Conservation (phyloP, 2,113 vertebrate genomes). For the Rhea americana region DNA sequence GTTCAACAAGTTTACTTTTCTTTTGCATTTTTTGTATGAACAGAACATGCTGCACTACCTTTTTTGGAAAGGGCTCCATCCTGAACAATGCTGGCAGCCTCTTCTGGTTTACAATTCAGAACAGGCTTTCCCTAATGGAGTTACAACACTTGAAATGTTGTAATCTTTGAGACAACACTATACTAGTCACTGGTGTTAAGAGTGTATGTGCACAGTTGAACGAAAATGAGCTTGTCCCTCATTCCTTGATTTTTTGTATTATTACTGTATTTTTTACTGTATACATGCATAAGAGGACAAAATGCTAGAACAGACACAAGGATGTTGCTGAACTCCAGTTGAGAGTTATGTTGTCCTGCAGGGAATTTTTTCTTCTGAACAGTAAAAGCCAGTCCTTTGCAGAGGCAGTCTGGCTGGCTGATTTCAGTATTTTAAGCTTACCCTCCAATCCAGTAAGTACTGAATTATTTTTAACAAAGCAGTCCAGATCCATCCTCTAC, state of each 20-base stretch:
- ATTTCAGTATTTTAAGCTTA: not conserved
- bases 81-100: not conserved
- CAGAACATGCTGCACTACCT: fast-evolving
- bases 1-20: no score
- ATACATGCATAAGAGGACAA: not conserved
- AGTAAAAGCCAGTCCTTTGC: not conserved
- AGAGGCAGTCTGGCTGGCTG: not conserved
- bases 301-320: not conserved
- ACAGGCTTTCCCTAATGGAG: not conserved
- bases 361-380: not conserved
- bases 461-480: not conserved
- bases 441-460: not conserved
- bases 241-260: not conserved
- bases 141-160: not conserved
- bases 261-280: not conserved
- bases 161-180: not conserved
- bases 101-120: not conserved
- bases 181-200: not conserved
- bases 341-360: not conserved
- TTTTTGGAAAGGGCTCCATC: not conserved
- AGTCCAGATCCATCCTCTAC: not conserved
- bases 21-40: not conserved
- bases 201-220: fast-evolving
- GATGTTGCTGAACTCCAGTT: not conserved
- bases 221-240: not conserved